Conservation (phyloP, 1,140 invertebrate genomes). For the Zaprionus inermis region DNA sequence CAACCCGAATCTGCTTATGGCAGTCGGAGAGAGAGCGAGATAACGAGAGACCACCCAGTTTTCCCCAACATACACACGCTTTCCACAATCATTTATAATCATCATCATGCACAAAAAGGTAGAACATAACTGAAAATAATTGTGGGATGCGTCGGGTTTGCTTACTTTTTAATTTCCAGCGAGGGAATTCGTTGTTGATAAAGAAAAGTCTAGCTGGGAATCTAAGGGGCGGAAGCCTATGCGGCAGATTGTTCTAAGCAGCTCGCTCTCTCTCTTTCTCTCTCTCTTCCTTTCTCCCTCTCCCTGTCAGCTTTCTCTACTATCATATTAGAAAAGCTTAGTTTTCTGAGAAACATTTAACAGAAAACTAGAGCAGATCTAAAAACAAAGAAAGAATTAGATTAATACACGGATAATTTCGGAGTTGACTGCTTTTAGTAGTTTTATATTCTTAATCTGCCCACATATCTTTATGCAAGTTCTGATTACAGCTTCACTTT, state of each 20-base stretch:
- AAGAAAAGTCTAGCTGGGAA: neutral
- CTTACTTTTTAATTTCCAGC: neutral
- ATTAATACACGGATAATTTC: too few relatives aligned
- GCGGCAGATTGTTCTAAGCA: neutral
- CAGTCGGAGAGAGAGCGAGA: neutral
- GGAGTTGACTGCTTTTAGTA: too few relatives aligned
- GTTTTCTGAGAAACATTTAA: too few relatives aligned
- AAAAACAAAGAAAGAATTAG: too few relatives aligned
- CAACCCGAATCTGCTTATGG: constrained; percentile 20
- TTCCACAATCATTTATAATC: constrained; percentile 44
- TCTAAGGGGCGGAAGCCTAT: neutral
- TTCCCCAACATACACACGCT: neutral
- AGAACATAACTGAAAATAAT: constrained; percentile 10
- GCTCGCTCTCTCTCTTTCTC: neutral
- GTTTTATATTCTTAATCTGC: too few relatives aligned
- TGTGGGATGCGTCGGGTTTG: neutral
- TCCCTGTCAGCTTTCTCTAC: too few relatives aligned
- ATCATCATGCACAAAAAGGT: constrained; percentile 25
- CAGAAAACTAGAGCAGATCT: too few relatives aligned
- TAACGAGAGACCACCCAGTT: neutral
- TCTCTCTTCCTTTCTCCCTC: too few relatives aligned
- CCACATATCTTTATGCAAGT: neutral
- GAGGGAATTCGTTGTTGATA: neutral
- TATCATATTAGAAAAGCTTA: too few relatives aligned
- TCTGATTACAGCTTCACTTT: neutral